A percentile compares a stretch with the other conserved stretches of the same genome.
phyloP scores from a whole-genome alignment of 37 sponge, comb jelly and placozoan genomes.

The Petrosia ficiformis region DNA sequence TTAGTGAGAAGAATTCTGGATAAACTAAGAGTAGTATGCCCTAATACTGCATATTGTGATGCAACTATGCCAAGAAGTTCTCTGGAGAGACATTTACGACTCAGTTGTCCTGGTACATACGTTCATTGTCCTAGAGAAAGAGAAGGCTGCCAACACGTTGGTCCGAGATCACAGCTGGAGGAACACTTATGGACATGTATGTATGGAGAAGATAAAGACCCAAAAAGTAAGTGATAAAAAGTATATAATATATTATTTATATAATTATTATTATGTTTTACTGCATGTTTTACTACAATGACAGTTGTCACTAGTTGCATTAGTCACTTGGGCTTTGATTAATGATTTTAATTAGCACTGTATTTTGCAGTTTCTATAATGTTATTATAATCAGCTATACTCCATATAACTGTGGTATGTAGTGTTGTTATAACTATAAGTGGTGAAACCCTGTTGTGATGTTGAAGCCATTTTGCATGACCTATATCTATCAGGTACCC shows the following conservation, averaged over 20 bases:
- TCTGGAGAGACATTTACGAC: conserved; percentile 64
- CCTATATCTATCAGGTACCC: too few relatives aligned
- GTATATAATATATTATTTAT: background rate
- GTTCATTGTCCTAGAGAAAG: conserved; percentile 63
- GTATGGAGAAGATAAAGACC: conserved; percentile 47
- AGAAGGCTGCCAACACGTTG: conserved; percentile 63
- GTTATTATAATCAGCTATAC: too few relatives aligned
- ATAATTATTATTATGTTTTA: too few relatives aligned
- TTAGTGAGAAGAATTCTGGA: conserved; percentile 77
- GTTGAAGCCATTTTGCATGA: too few relatives aligned
- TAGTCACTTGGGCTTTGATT: too few relatives aligned
- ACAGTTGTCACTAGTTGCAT: too few relatives aligned
- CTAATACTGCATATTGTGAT: conserved; percentile 84
- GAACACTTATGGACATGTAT: conserved; percentile 84
- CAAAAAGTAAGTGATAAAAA: conserved; percentile 49
- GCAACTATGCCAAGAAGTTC: conserved; percentile 49
- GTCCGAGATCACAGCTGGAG: conserved; percentile 73
- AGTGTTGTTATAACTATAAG: too few relatives aligned
- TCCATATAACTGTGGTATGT: too few relatives aligned
- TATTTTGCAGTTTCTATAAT: too few relatives aligned
- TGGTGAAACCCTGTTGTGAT: too few relatives aligned
- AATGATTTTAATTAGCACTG: too few relatives aligned
- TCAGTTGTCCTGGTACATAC: conserved; percentile 69
- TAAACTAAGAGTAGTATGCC: conserved; percentile 79
- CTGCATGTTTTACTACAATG: too few relatives aligned